Evolutionary conservation across 2,113 vertebrate genomes (phyloP).

Genomic region (Hystrix brachyura): DNA sequence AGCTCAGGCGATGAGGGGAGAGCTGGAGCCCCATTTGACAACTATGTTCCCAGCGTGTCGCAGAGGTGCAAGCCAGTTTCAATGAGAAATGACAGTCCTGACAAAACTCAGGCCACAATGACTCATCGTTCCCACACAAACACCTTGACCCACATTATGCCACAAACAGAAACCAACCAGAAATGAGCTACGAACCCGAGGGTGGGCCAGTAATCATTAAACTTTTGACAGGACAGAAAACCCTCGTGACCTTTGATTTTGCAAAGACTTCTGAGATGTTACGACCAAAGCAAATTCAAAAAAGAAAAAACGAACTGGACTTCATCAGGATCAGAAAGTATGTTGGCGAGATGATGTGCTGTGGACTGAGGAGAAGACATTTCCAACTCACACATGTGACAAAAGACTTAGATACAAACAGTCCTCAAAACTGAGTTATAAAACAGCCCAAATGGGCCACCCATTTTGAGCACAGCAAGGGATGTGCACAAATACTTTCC

Average conservation of each 20-base stretch:
- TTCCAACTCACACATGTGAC: not conserved
- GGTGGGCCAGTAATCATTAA: not conserved
- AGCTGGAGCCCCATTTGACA: too few relatives aligned
- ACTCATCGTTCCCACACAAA: accelerated
- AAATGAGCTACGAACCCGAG: not conserved
- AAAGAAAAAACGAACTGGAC: not conserved
- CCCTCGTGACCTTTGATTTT: not conserved
- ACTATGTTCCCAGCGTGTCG: accelerated
- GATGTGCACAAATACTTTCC: not conserved
- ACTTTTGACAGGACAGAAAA: not conserved
- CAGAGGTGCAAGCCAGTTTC: not conserved
- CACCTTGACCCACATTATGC: not conserved
- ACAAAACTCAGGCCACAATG: not conserved
- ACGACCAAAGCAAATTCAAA: not conserved
- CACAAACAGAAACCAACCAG: not conserved
- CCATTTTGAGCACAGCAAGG: not conserved
- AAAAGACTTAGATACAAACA: not conserved
- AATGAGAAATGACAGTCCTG: not conserved
- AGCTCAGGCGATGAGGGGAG: accelerated
- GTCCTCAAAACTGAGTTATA: not conserved
- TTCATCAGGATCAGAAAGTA: not conserved
- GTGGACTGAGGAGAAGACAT: not conserved
- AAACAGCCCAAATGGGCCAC: not conserved
- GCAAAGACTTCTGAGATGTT: not conserved
- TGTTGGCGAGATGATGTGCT: accelerated